These are phyloP conservation scores for Crotalus viridis DNA, from an alignment of 2,113 vertebrate genomes.

Conservation along the genomic window DNA sequence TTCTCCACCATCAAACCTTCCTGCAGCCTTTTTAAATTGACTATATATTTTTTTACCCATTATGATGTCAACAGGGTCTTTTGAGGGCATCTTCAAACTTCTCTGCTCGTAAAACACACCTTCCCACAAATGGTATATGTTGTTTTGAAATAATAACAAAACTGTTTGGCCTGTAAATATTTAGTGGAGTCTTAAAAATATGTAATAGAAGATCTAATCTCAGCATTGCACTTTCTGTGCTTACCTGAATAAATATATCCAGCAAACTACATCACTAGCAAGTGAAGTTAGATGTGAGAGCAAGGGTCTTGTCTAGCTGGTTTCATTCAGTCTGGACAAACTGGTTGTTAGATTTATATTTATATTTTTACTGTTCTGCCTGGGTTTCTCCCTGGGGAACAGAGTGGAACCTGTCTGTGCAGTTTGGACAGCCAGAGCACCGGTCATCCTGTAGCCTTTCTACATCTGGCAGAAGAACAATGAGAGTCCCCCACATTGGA, in stretches of 20 bases:
- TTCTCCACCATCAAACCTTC: not conserved
- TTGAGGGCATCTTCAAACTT: not conserved
- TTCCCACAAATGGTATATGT: not conserved
- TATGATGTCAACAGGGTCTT: not conserved
- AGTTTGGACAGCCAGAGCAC: not conserved
- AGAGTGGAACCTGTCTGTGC: not conserved
- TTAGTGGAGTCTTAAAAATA: not conserved
- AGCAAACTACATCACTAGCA: not conserved
- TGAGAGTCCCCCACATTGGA: not conserved
- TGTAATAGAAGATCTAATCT: not conserved
- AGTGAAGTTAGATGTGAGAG: not conserved
- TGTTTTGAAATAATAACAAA: not conserved
- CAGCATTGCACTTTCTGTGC: not conserved
- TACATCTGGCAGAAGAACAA: not conserved
- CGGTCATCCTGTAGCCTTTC: not conserved
- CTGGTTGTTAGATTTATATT: not conserved
- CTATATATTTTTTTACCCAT: not conserved
- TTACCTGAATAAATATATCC: not conserved
- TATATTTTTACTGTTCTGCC: not conserved
- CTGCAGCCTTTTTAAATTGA: not conserved
- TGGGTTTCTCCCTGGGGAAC: not conserved
- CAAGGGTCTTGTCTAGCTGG: not conserved
- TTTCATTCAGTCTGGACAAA: not conserved
- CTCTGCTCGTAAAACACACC: not conserved
- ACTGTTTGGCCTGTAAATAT: not conserved